These are phyloP conservation scores for Xiphophorus birchmanni DNA, from an alignment of 2,797 vertebrate species.

Conservation along the genomic window DNA sequence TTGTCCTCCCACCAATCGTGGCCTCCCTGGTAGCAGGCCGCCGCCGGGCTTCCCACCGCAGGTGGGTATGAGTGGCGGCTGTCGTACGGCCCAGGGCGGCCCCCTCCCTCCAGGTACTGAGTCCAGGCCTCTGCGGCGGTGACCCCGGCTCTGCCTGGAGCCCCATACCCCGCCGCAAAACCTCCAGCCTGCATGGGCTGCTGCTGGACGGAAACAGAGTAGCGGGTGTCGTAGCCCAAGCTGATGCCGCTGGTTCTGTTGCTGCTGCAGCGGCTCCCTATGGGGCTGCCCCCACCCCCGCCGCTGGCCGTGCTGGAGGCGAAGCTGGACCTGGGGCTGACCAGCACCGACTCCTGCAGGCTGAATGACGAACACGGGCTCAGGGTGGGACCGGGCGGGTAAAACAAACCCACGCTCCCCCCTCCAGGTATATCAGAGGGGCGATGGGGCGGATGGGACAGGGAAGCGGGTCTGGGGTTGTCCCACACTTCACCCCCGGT, in stretches of 20 bases:
- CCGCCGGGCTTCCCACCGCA: conserved; percentile 81
- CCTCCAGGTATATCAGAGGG: conserved; percentile 64
- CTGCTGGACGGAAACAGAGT: conserved; percentile 76
- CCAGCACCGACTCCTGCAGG: conserved; percentile 84
- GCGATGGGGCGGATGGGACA: conserved; percentile 78
- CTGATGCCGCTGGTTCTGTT: conserved; percentile 92
- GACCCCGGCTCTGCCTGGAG: conserved; percentile 51
- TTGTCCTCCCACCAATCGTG: conserved; percentile 82
- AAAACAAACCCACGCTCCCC: conserved; percentile 71
- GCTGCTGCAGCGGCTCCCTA: conserved; percentile 87
- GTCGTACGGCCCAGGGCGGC: conserved; percentile 72
- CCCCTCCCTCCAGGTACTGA: conserved; percentile 77
- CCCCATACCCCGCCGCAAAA: conserved; percentile 52
- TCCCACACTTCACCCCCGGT: conserved; percentile 83
- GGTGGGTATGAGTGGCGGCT: conserved; percentile 89
- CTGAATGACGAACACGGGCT: conserved; percentile 87
- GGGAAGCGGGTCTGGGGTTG: conserved; percentile 73
- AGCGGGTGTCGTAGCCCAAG: conserved; percentile 87
- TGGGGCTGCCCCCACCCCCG: conserved; percentile 82
- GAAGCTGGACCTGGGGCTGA: conserved; percentile 88
- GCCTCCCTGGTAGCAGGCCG: conserved; percentile 70
- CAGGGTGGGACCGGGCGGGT: conserved; percentile 74
- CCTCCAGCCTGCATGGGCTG: conserved; percentile 66
- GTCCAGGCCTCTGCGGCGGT: conserved; percentile 79
- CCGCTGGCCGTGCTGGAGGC: conserved; percentile 89